phyloP scores from a whole-genome alignment of 2,797 vertebrate species.

The Ctenopoma multispine region DNA sequence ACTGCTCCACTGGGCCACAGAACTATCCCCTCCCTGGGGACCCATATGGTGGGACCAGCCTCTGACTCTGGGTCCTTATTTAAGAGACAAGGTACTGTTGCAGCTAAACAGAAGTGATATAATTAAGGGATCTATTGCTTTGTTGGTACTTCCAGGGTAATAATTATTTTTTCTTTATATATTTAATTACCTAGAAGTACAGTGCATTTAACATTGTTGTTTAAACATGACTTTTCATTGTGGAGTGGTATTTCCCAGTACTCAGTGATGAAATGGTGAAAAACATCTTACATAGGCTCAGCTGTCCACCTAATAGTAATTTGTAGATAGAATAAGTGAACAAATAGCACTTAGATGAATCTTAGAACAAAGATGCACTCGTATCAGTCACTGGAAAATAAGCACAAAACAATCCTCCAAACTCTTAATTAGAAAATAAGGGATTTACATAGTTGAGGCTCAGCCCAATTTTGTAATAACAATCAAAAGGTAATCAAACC shows the following conservation, averaged over 20 bases:
- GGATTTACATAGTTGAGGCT: slow-evolving; percentile 68
- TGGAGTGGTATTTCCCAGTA: neutral
- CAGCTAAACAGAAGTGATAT: slow-evolving; percentile 36
- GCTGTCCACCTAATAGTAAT: slow-evolving; percentile 75
- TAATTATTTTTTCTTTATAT: slow-evolving; percentile 19
- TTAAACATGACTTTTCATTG: slow-evolving; percentile 8
- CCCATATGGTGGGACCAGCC: slow-evolving; percentile 52
- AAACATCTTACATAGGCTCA: slow-evolving; percentile 29
- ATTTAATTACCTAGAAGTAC: slow-evolving; percentile 3
- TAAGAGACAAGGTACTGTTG: slow-evolving; percentile 34
- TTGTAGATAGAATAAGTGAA: slow-evolving; percentile 74
- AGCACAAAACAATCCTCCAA: slow-evolving; percentile 69
- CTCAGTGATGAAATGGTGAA: slow-evolving; percentile 17
- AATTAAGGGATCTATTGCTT: slow-evolving; percentile 41
- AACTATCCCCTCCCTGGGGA: slow-evolving; percentile 68
- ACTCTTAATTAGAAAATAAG: slow-evolving; percentile 82
- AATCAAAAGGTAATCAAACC: slow-evolving; percentile 85
- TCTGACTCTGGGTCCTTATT: slow-evolving; percentile 51
- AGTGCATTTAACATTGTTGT: neutral
- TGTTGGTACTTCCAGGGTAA: slow-evolving; percentile 14
- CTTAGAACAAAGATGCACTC: slow-evolving; percentile 66
- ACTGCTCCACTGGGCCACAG: slow-evolving; percentile 81
- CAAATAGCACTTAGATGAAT: too few relatives aligned
- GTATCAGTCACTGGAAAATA: slow-evolving; percentile 63
- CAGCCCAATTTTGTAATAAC: slow-evolving; percentile 76